Conservation (phyloP, 2,797 vertebrate species). For the Gallinago nigripennis region DNA sequence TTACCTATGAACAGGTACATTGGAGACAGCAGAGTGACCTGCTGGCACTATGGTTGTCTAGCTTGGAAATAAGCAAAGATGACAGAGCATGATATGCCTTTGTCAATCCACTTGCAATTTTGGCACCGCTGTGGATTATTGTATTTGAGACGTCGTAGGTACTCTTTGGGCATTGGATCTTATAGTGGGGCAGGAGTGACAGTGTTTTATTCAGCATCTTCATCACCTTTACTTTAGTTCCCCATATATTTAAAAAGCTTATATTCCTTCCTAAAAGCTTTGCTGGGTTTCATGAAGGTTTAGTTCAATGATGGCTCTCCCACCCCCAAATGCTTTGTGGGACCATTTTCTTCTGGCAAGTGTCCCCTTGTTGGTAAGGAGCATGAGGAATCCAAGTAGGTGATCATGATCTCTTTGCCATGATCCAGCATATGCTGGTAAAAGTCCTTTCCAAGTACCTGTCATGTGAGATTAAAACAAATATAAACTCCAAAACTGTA, state of each 20-base stretch:
- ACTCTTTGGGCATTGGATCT: background rate
- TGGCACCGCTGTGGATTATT: background rate
- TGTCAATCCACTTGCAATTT: background rate
- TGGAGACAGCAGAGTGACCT: background rate
- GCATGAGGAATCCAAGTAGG: background rate
- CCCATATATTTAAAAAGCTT: background rate
- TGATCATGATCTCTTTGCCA: background rate
- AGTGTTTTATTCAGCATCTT: background rate
- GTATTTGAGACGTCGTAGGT: accelerated
- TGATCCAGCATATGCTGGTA: background rate
- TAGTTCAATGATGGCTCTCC: background rate
- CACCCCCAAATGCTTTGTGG: background rate
- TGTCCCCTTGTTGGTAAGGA: background rate
- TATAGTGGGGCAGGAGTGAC: background rate
- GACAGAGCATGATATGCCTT: background rate
- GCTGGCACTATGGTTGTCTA: background rate
- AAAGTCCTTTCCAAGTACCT: background rate
- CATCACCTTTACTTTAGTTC: background rate
- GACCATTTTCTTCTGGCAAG: background rate
- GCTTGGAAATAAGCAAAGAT: background rate
- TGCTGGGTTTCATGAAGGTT: background rate
- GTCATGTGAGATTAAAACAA: background rate
- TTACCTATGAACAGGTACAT: background rate
- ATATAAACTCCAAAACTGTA: background rate
- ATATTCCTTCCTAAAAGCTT: background rate